Base-by-base conservation (phyloP, 2,113 vertebrate genomes). In the Petroica traversi region DNA sequence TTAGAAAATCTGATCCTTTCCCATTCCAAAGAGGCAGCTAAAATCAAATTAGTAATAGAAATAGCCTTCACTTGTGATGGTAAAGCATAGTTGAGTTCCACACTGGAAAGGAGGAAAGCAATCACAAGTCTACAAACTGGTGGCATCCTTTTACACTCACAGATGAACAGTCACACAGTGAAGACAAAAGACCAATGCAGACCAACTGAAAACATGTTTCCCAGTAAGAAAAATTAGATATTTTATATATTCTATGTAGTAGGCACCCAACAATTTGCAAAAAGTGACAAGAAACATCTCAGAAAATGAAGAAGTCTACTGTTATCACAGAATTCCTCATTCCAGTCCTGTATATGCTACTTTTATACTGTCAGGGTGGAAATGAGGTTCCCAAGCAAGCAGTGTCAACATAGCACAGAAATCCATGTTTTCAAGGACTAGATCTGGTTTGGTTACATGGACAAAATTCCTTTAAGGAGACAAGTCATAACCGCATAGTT, bases 71-170 rank as follows among this genome's bases (percentile, higher is more conserved):
- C 3, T 41, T 75, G 12, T 43, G 7, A 46, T 8, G 58, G 19
- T n/a, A 61, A 86, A 22, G 24, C 19, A 63, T 1, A 1, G 25
- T 77, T 38, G 14, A 61, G 14, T 54, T 80, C 8, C 38, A 68
- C 6, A 18, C 0, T 14, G 29, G 46, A 74, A 85, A 64, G 43
- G 25, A 78, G 17, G 26, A 64, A 71, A 79, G 64, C 0, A 0
- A 54, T 49, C 13, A 3, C 22, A 81, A 67, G 12, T 62, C 34
- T 81, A 33, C 29, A 49, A 34, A 74, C 5, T 40, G 22, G 11
- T 45, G 9, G 24, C 12, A 71, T 51, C 3, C 29, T 62, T 93
- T 51, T 68, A 61, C 45, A 75, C 13, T 41, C 26, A 81, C 33
- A 55, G 13, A 26, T 33, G 19, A 68, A 28, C 2, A 64, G 36